phyloP scores from a whole-genome alignment of 2,888 invertebrate genomes.

The Nemotelus nigrinus region DNA sequence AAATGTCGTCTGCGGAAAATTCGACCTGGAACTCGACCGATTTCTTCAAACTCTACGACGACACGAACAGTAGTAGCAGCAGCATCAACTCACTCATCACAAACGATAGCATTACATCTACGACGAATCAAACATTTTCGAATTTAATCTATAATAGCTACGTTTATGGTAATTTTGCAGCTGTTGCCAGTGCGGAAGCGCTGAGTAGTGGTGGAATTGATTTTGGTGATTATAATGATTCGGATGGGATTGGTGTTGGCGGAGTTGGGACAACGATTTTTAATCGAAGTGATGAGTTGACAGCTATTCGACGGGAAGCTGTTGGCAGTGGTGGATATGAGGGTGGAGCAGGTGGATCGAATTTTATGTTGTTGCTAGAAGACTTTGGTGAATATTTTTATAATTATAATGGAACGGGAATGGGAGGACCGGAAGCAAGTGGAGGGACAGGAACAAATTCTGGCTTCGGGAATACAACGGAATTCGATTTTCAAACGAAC shows the following conservation, averaged over 20 bases:
- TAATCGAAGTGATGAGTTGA: slow-evolving; percentile 27
- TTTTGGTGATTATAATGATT: slow-evolving; percentile 44
- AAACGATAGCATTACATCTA: slow-evolving; percentile 16
- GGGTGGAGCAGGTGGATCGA: slow-evolving; percentile 57
- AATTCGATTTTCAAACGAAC: slow-evolving; percentile 61
- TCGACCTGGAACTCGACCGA: slow-evolving; percentile 52
- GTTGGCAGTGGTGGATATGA: slow-evolving; percentile 3
- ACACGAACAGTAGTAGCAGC: slow-evolving; percentile 13
- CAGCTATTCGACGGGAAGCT: not conserved
- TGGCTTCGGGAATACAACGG: slow-evolving; percentile 59
- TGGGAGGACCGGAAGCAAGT: not conserved
- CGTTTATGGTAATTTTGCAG: slow-evolving; percentile 46
- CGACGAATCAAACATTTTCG: slow-evolving; percentile 43
- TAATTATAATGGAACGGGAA: slow-evolving; percentile 63
- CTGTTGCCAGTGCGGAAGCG: slow-evolving; percentile 56
- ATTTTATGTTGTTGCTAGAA: slow-evolving; percentile 75
- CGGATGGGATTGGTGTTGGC: slow-evolving; percentile 7
- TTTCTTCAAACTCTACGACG: slow-evolving; percentile 54
- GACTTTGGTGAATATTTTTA: slow-evolving; percentile 83
- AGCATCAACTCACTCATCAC: slow-evolving; percentile 35
- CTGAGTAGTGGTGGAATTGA: slow-evolving; percentile 46
- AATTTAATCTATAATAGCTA: slow-evolving; percentile 18
- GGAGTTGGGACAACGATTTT: slow-evolving; percentile 27
- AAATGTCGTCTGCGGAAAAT: slow-evolving; percentile 38
- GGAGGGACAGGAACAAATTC: slow-evolving; percentile 55